Conservation (phyloP, 2,888 invertebrate species). For the Aspidiotus destructor region DNA sequence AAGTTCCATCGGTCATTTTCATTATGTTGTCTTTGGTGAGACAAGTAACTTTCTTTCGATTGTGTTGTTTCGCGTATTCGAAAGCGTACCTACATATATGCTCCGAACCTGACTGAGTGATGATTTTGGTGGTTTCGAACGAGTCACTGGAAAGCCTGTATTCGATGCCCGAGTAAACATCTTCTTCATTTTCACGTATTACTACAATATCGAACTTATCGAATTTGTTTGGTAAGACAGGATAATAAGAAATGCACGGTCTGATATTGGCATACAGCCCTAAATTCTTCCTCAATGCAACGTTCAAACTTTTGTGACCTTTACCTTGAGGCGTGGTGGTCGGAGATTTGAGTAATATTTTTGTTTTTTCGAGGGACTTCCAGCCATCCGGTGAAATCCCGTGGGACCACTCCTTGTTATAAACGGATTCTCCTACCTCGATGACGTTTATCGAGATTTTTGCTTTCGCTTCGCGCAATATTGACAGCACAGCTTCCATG, state of each 20-base stretch:
- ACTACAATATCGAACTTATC: background rate
- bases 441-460: background rate
- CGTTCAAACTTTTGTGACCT: background rate
- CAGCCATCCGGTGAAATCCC: background rate
- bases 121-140: background rate
- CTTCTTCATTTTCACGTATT: background rate
- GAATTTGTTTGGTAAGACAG: background rate
- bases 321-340: background rate
- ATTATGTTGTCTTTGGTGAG: background rate
- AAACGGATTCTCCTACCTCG: background rate
- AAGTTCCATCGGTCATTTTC: constrained; percentile 2
- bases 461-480: background rate
- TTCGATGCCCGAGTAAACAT: background rate
- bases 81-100: background rate
- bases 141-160: background rate
- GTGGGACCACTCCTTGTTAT: background rate
- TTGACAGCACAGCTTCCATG: background rate
- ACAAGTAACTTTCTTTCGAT: background rate
- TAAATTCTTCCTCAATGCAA: background rate
- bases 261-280: background rate
- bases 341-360: background rate
- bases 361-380: too few relatives aligned
- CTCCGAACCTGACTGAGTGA: background rate
- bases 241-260: background rate
- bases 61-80: background rate